Base-by-base conservation (phyloP, 2,113 vertebrate genomes). In the Sinocyclocheilus rhinocerous region DNA sequence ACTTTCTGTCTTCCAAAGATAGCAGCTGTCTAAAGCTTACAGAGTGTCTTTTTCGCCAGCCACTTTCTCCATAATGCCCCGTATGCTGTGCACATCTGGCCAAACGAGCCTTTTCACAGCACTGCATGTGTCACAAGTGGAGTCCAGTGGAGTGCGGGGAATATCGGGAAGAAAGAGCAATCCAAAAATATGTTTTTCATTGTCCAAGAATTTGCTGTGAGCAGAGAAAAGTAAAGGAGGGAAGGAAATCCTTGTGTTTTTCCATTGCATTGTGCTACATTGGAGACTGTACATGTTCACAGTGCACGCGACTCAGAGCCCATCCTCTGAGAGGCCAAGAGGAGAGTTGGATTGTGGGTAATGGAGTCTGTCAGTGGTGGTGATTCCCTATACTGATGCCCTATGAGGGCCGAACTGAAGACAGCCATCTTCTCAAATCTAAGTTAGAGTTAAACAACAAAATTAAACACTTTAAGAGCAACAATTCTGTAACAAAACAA, bases 61-160 rank as follows among this genome's bases (percentile, higher is more conserved):
- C 45, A 75, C 84, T 77, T 84, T 70, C 75, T 76, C 86, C 77
- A 59, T 93, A 94, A 93, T 94, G 93, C 94, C 93, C 92, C 0
- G 57, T 65, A 85, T 87, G 83, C 83, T 91, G 91, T 90, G 89
- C 91, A 87, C 4, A 1, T 6, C 15, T 15, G 4, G 45, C 45
- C 89, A 86, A 83, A 87, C 2, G 81, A 50, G 88, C 81, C 89
- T 48, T 73, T 92, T 93, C 93, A 94, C 93, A 94, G 93, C 93
- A 87, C 92, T 91, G 80, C 70, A 55, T 82, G 81, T 42, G 75
- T 85, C 83, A 69, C n/a, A 36, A 29, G 24, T n/a, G 26, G 76
- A 88, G 75, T 65, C 82, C 59, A 87, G 80, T 61, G 81, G 84
- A 83, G 55, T 55, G 73, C 33, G 80, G 63, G 67, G 57, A 70